Base-by-base conservation (phyloP, 2,113 vertebrate genomes). In the Haemorhous mexicanus region DNA sequence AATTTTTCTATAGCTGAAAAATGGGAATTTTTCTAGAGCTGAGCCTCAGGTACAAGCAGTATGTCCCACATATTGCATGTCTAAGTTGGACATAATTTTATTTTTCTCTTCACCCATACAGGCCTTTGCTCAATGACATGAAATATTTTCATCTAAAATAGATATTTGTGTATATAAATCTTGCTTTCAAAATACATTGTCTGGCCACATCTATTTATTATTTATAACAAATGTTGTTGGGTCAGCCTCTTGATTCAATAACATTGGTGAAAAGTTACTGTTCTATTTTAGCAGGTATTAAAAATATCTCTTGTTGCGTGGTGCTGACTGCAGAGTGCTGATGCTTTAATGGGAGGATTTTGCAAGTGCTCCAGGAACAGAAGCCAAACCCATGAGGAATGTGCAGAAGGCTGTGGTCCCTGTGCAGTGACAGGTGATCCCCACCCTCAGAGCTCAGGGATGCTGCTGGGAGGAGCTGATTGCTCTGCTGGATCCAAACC, bases 381-480 rank as follows among this genome's bases (percentile, higher is more conserved):
- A 66, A 24, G 5, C 46, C 23, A 19, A 79, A 12, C 47, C 18
- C 49, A 5, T 10, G 78, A 93, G 70, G 69, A 33, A 23, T 10
- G 37, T 19, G 24, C 59, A 61, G 59, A 27, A 35, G 59, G 11
- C 32, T 23, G 32, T 37, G 53, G 32, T 11, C 4, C 5, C 1
- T 24, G 23, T 16, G 22, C 70, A 73, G 55, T 28, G 84, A 33
- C 55, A 80, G 93, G 50, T 41, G 66, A 72, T 30, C 62, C 59
- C 74, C 91, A 87, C 7, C 43, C 21, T 33, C 67, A 81, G 86
- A 77, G 39, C 27, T 11, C 4, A 8, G 91, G 70, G 66, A 49
- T 10, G 70, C 90, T 77, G 75, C 87, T 74, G 59, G 16, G 79
- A 94, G 83, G 75, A 93, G 79, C 93, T 86, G 79, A 88, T 88